Evolutionary conservation across 1,140 invertebrate genomes (phyloP), one percentile per base, ranked within the genome.

Genomic region (Saccostrea echinata): DNA sequence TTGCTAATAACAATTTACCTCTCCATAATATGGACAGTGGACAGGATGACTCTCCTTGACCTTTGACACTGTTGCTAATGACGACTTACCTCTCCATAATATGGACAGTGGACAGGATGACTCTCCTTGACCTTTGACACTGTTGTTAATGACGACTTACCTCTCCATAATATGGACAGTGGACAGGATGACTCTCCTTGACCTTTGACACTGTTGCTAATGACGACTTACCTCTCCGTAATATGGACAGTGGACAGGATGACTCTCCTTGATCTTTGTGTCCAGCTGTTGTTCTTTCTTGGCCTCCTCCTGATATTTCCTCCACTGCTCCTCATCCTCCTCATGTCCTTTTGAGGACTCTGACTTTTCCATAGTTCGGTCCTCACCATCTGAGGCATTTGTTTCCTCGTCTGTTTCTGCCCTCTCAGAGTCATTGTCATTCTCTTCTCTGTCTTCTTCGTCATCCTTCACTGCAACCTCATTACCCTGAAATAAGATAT

Each of bases 1-100:
- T 27, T 13, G 24, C 27, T 27, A 12, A 92, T 13, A 8, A 27
- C 1, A 68, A 93, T 94, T 94, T 93, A 97, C 97, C 92, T 97
- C 97, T 9, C 99, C 98, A 95, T 97, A 99, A 93, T 97, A 97
- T 0, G 99, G 99, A 95, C 98, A 98, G 94, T 99, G 99, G n/a
- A 99, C 98, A 87, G 96, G 96, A 94, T 99, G 99, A 12, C n/a
- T 12, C 33, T 71, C 64, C n/a, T 16, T 57, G 43, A 21, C 24
- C 43, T 27, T 9, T 13, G 12, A 71, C 27, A 27, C 27, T 27
- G 12, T 13, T 13, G 24, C 27, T 27, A 13, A n/a, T 30, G 24
- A 27, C 0, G 76, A 93, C 94, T 94, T 93, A 97, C 97, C 92
- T 97, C 97, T 11, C 99, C 98, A 95, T 98, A 99, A 93, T 97